A percentile compares a stretch with the other conserved stretches of the same genome.
phyloP scores from a whole-genome alignment of 2,797 vertebrate genomes.

The Ctenochaetus hawaiiensis region DNA sequence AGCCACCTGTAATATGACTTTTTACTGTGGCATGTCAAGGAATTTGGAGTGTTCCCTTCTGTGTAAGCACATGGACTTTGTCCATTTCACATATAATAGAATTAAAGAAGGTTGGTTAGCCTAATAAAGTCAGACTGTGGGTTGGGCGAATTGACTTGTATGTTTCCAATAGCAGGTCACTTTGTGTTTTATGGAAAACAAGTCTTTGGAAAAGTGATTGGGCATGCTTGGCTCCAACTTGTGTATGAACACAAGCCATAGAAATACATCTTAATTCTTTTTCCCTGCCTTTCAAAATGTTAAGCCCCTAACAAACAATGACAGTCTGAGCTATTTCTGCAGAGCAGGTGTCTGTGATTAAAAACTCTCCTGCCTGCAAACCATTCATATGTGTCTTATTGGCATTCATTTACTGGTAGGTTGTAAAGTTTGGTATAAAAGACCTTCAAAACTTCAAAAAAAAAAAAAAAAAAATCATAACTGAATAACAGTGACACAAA shows the following conservation, averaged over 20 bases:
- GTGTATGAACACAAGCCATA: constrained; percentile 54
- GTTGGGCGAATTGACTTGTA: constrained; percentile 66
- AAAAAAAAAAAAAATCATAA: constrained; percentile 60
- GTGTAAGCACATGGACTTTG: constrained; percentile 54
- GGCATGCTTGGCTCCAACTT: constrained; percentile 64
- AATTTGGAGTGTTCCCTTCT: constrained; percentile 60
- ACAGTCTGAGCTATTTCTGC: constrained; percentile 67
- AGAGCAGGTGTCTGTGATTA: constrained; percentile 84
- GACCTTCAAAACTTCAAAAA: constrained; percentile 67
- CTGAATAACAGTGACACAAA: constrained; percentile 81
- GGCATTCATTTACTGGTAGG: constrained; percentile 63
- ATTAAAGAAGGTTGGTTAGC: constrained; percentile 68
- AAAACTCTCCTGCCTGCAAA: constrained; percentile 75
- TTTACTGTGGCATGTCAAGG: constrained; percentile 50
- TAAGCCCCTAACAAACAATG: constrained; percentile 67
- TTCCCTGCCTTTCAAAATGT: constrained; percentile 62
- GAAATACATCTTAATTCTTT: constrained; percentile 70
- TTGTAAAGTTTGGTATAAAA: constrained; percentile 75
- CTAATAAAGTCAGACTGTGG: constrained; percentile 70
- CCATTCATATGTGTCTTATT: constrained; percentile 78
- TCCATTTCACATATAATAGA: constrained; percentile 74
- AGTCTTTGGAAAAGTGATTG: constrained; percentile 74
- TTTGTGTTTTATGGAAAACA: constrained; percentile 80
- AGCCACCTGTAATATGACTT: constrained; percentile 48
- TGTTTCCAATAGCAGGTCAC: constrained; percentile 76